Percentiles rank a stretch among this genome's conserved stretches.
phyloP scores from a whole-genome alignment of 2,113 vertebrate species.

The Lota lota region DNA sequence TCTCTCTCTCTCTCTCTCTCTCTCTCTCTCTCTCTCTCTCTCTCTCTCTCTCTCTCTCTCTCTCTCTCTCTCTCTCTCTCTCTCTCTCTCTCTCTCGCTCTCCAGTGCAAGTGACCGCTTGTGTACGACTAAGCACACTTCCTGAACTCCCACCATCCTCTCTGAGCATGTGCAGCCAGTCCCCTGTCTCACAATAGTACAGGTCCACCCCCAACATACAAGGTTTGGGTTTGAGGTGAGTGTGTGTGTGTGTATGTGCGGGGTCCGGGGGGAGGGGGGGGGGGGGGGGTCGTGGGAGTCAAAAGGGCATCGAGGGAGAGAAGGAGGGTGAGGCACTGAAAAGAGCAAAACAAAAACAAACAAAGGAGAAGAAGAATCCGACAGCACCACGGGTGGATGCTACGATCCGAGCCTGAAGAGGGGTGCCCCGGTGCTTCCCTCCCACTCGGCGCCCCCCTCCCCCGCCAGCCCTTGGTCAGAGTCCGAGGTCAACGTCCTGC shows the following conservation, averaged over 20 bases:
- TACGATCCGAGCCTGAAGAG: slow-evolving; percentile 67
- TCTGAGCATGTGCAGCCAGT: too few relatives aligned
- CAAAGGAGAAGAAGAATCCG: slow-evolving; percentile 15
- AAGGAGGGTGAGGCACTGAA: slow-evolving; percentile 51
- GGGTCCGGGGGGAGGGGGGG: slow-evolving; percentile 15
- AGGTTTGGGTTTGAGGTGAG: too few relatives aligned
- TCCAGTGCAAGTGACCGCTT: slow-evolving; percentile 68
- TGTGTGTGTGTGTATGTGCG: too few relatives aligned
- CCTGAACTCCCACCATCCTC: too few relatives aligned
- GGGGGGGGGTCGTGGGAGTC: slow-evolving; percentile 4
- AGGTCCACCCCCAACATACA: background rate
- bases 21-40: slow-evolving; percentile 47
- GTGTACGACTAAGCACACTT: slow-evolving; percentile 26
- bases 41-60: slow-evolving; percentile 36
- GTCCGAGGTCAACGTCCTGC: slow-evolving; percentile 63
- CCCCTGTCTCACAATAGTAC: too few relatives aligned
- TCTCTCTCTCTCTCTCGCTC: slow-evolving; percentile 32
- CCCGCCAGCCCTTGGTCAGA: slow-evolving; percentile 55
- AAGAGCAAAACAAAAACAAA: slow-evolving; percentile 40
- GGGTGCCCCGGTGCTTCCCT: slow-evolving; percentile 35
- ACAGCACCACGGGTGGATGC: slow-evolving; percentile 25
- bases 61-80: too few relatives aligned
- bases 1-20: slow-evolving; percentile 47
- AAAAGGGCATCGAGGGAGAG: slow-evolving; percentile 24
- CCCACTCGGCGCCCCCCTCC: slow-evolving; percentile 53